These are phyloP conservation scores for Phalloptychus januarius DNA, from an alignment of 2,797 vertebrate species.

Conservation along the genomic window DNA sequence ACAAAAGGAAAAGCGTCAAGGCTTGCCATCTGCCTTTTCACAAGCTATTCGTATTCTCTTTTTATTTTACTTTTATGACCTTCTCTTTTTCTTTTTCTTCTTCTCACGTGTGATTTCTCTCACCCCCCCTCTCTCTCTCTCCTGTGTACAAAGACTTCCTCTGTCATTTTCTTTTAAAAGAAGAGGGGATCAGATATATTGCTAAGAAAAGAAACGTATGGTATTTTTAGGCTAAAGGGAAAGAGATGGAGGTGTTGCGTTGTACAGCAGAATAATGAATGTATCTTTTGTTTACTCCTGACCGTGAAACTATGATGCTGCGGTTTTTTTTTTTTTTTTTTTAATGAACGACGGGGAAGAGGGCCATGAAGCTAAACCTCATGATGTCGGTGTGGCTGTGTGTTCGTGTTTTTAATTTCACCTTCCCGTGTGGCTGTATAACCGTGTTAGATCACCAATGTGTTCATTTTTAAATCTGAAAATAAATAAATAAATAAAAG, in stretches of 20 bases:
- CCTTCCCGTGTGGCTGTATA: conserved; percentile 63
- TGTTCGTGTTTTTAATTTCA: conserved; percentile 51
- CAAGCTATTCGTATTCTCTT: conserved; percentile 50
- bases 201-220: conserved; percentile 39
- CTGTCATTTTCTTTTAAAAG: conserved; percentile 67
- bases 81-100: conserved; percentile 46
- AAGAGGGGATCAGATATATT: conserved; percentile 58
- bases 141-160: conserved; percentile 69
- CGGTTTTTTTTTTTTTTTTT: conserved; percentile 27
- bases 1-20: conserved; percentile 62
- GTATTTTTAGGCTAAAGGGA: conserved; percentile 73
- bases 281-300: conserved; percentile 79
- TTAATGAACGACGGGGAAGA: conserved; percentile 54
- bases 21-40: conserved; percentile 71
- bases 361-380: conserved; percentile 38
- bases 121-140: conserved; percentile 20
- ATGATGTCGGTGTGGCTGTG: conserved; percentile 39
- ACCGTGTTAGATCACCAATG: conserved; percentile 66
- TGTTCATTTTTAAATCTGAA: conserved; percentile 72
- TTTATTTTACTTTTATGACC: conserved; percentile 47
- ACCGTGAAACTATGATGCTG: conserved; percentile 65
- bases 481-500: conserved; percentile 58
- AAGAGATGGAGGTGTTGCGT: conserved; percentile 45
- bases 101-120: conserved; percentile 39
- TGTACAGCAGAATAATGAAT: conserved; percentile 82